Percentiles rank a stretch among this genome's conserved stretches.
These are phyloP conservation scores for Paramormyrops kingsleyae DNA, from an alignment of 2,113 vertebrate species.

Conservation along the genomic window DNA sequence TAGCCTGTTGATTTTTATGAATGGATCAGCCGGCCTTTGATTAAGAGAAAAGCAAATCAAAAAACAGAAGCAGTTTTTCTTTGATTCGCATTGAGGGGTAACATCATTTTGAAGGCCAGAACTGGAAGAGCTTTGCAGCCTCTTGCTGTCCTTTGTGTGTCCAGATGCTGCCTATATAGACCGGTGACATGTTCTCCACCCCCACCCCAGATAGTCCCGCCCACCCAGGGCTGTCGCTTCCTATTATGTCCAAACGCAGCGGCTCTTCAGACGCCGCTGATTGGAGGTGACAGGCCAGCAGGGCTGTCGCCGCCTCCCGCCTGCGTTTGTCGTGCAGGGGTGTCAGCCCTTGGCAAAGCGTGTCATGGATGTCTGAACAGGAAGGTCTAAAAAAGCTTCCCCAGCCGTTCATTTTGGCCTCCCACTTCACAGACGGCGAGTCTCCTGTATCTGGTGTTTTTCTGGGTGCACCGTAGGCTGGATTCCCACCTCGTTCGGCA, in stretches of 20 bases:
- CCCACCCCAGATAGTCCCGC: neutral
- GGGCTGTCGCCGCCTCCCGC: neutral
- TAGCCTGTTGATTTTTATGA: slow-evolving; percentile 1
- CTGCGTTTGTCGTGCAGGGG: neutral
- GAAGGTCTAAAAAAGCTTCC: neutral
- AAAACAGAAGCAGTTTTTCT: neutral
- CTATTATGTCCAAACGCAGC: neutral
- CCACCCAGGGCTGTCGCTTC: slow-evolving; percentile 16
- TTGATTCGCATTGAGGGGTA: neutral
- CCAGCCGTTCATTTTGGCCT: neutral
- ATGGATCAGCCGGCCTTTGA: neutral
- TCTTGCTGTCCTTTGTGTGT: slow-evolving; percentile 4
- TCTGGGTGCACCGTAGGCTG: neutral
- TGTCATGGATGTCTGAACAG: neutral
- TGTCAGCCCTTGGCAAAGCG: neutral
- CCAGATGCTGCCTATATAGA: neutral
- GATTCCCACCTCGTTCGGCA: neutral
- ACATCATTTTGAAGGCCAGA: neutral
- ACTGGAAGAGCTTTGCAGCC: neutral
- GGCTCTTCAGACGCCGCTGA: neutral
- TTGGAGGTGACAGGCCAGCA: neutral
- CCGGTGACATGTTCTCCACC: neutral
- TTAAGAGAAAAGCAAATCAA: neutral
- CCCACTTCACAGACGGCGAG: neutral
- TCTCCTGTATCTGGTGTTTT: neutral